Evolutionary conservation across 2,113 vertebrate genomes (phyloP).

Genomic region (Apus apus): DNA sequence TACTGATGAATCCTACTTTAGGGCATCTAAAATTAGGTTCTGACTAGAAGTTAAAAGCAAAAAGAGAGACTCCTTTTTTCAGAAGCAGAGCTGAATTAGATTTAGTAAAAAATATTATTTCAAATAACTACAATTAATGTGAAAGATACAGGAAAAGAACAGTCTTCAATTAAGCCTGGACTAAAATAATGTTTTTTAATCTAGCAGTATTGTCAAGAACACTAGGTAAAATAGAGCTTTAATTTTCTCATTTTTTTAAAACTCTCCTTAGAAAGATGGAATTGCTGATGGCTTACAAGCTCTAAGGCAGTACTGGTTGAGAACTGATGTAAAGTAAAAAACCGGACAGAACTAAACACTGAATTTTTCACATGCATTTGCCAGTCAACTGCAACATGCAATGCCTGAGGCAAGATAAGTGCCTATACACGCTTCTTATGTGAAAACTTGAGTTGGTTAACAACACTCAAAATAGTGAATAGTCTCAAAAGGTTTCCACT

Average conservation of each 20-base stretch:
- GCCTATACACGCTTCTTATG: background rate
- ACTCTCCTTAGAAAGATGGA: background rate
- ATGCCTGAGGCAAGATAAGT: background rate
- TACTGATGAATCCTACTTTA: background rate
- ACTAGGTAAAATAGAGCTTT: background rate
- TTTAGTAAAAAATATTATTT: slow-evolving; percentile 3
- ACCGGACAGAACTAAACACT: background rate
- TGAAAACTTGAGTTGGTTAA: background rate
- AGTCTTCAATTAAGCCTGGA: background rate
- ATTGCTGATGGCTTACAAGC: background rate
- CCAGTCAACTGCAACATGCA: background rate
- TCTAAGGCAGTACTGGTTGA: background rate
- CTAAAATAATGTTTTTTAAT: background rate
- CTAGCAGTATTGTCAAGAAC: background rate
- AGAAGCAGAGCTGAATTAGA: background rate
- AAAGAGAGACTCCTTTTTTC: background rate
- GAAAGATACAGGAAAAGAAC: background rate
- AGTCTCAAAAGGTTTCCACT: background rate
- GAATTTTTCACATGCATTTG: background rate
- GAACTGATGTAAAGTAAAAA: background rate
- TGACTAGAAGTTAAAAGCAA: background rate
- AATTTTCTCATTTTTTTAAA: background rate
- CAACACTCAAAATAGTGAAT: background rate
- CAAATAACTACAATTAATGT: background rate
- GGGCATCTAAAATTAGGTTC: background rate